Evolutionary conservation across 2,797 vertebrate genomes (phyloP), one percentile per base, ranked within the genome.

Genomic region (Fundulus diaphanus): DNA sequence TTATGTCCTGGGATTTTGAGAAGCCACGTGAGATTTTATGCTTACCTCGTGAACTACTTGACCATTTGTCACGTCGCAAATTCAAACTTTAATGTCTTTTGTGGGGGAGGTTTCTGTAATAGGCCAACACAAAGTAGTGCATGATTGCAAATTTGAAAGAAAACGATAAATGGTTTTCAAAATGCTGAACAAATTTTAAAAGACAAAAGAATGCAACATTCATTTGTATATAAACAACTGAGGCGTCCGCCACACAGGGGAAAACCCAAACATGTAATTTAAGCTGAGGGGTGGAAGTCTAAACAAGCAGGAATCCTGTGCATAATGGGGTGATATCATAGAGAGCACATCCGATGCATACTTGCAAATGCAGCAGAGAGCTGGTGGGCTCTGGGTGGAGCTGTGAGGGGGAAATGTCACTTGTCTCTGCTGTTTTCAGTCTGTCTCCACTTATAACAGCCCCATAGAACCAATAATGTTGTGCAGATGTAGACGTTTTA

Each of bases 401-500:
- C 81, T 49, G 2, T 7, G n/a, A 78, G 78, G 72, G 68, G 82
- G 82, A 83, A 81, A 79, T 88, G 88, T 89, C 88, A 87, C 87
- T 89, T 85, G 81, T 85, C 74, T 90, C 37, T 74, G 61, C 33
- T 31, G 71, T 75, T 88, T 79, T 78, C 1, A 6, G 83, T 81
- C 83, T 87, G 89, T 79, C 85, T 93, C 84, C 90, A 92, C 89
- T 92, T 90, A 89, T 70, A 77, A 84, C 78, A 73, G 33, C 56
- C 74, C 88, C 85, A 87, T 91, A 92, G 92, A 94, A 75, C 73
- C 85, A 84, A 81, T 90, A 93, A 93, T 91, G 91, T 22, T 69
- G 87, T 79, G 82, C 94, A 95, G 92, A 94, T 95, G 93, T 83
- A 75, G 89, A 86, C 82, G 59, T 61, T 77, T 72, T 73, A 82